A percentile compares a stretch with the other conserved stretches of the same genome.
phyloP scores from a whole-genome alignment of 2,888 invertebrate species.

The Noctua pronuba region DNA sequence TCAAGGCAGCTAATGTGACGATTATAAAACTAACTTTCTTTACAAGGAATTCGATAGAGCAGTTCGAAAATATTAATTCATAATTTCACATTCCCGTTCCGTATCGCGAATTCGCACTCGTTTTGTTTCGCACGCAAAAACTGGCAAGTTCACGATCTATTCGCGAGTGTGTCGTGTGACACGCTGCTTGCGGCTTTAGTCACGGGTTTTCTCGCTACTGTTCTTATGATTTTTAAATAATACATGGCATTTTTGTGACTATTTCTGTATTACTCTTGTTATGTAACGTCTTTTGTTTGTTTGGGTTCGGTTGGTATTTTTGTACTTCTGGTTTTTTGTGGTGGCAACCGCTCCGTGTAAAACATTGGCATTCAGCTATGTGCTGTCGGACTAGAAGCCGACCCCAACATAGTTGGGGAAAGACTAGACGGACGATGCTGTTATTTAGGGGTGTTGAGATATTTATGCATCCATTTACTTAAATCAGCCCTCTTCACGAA shows the following conservation, averaged over 20 bases:
- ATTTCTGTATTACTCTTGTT: slow-evolving; percentile 17
- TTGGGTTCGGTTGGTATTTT: not conserved
- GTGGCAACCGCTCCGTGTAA: not conserved
- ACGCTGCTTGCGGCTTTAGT: slow-evolving; percentile 38
- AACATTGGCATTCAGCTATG: not conserved
- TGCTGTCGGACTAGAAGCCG: not conserved
- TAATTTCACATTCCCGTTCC: slow-evolving; percentile 68
- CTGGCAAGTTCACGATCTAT: slow-evolving; percentile 71
- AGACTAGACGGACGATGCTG: not conserved
- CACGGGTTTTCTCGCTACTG: slow-evolving; percentile 31
- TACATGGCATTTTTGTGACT: slow-evolving; percentile 16
- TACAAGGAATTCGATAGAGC: slow-evolving; percentile 59
- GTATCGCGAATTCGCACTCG: slow-evolving; percentile 50
- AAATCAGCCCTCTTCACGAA: not conserved
- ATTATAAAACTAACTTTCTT: slow-evolving; percentile 62
- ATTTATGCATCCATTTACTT: not conserved
- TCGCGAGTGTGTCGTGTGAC: slow-evolving; percentile 54
- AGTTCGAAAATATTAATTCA: slow-evolving; percentile 65
- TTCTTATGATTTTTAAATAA: slow-evolving; percentile 27
- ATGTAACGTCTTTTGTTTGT: slow-evolving; percentile 1
- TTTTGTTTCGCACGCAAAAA: slow-evolving; percentile 61
- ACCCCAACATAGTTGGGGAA: not conserved
- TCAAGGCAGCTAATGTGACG: slow-evolving; percentile 33
- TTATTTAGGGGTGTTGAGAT: not conserved
- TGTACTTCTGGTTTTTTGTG: not conserved